Conservation (phyloP, 2,113 vertebrate species). For the Columba janthina region DNA sequence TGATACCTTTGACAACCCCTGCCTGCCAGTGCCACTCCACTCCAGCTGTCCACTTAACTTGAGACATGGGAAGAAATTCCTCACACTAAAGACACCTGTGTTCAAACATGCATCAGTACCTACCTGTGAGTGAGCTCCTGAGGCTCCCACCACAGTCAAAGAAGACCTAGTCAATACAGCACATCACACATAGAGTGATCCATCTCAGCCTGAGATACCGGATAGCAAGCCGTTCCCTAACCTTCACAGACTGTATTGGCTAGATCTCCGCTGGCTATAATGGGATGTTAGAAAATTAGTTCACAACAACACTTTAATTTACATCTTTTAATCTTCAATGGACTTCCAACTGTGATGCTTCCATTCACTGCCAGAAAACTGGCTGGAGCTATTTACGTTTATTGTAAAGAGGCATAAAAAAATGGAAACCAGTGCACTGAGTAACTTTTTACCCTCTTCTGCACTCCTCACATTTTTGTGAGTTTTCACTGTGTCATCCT, state of each 20-base stretch:
- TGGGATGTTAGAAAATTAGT: not conserved
- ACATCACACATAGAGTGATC: not conserved
- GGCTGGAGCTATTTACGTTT: not conserved
- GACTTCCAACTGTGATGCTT: not conserved
- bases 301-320: not conserved
- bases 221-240: not conserved
- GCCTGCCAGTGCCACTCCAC: not conserved
- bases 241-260: not conserved
- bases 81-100: fast-evolving
- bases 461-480: not conserved
- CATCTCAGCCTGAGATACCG: not conserved
- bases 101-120: not conserved
- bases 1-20: not conserved
- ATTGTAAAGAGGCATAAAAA: not conserved
- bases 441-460: not conserved
- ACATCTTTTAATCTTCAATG: not conserved
- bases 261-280: not conserved
- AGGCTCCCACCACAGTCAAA: not conserved
- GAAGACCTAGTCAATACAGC: not conserved
- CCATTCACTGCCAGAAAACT: not conserved
- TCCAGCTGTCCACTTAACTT: not conserved
- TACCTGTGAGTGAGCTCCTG: not conserved
- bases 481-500: not conserved
- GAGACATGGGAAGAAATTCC: not conserved
- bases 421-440: not conserved